Base-by-base conservation (phyloP, 2,113 vertebrate genomes). In the Psilopsiagon aymara region DNA sequence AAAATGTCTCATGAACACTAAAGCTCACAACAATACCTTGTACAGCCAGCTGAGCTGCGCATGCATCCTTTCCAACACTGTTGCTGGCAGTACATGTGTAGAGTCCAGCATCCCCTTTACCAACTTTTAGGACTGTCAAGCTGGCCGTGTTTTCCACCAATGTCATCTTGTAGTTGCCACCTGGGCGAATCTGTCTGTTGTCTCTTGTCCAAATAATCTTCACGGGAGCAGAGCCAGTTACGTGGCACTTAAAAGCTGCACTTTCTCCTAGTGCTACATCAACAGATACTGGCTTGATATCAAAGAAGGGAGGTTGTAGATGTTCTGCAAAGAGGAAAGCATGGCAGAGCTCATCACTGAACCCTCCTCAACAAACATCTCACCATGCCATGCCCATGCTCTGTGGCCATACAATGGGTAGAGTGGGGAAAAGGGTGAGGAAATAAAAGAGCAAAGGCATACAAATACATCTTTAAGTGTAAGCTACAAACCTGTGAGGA, bases 151-250 rank as follows among this genome's bases (percentile, higher is more conserved):
- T 98, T 69, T 99, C 99, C 92, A 98, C 98, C 95, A 98, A 98
- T 9, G 98, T 98, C 94, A 99, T 99, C 98, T 99, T 99, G 97
- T 99, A 99, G 96, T 99, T 99, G 47, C 98, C 99, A 53, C 99
- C 99, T 51, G 98, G 95, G 53, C 99, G 99, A 76, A 99, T 99
- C 86, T 99, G 99, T 97, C 99, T 98, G 96, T 99, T 99, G 95
- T 99, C 99, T 98, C 99, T 99, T 69, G 99, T 99, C 99, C 99
- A 99, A 76, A 98, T 99, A 94, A 99, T 98, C 97, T 99, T 99
- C 87, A 99, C 98, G 41, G 99, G 99, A 74, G 98, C 86, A 23
- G 99, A 99, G 85, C 99, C 99, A 13, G 98, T 99, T 93, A 99
- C 9, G 17, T 99, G 99, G 96, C 99, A 99, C 95, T 99, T 99